Base-by-base conservation (phyloP, 2,888 invertebrate species). In the Coleophora deauratella region DNA sequence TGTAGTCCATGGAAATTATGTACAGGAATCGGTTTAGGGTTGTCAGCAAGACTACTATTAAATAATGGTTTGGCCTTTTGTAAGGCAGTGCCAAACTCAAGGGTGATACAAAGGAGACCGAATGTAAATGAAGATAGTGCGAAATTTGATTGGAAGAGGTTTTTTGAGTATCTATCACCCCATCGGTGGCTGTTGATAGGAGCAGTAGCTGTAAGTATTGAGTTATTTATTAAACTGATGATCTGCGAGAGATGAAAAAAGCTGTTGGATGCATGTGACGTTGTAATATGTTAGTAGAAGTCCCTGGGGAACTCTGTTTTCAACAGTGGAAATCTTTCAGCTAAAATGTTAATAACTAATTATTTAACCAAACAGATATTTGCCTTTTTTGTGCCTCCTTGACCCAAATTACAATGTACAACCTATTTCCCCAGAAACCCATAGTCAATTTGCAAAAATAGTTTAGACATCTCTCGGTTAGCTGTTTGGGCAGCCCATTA, bases 91-190 rank as follows among this genome's bases (percentile, higher is more conserved):
- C 66, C 75, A 7, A 70, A 72, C 34, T 81, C 87, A 2, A 87
- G 88, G 49, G 68, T 87, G 60, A 82, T 87, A 55, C 90, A 90
- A 75, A 88, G 89, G 60, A 80, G 87, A 40, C 68, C 73, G 1
- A 76, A 79, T 50, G 47, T 84, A 7, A 52, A 71, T 27, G 86
- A 87, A 37, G 88, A 88, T 40, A 85, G 87, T 51, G 68, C 86
- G 1, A 86, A 88, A 47, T 96, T 96, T 78, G 92, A 95, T 62
- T 96, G 95, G 95, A 81, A 71, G 13, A 89, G 88, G 46, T 90
- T 97, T 47, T 89, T 92, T 71, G 63, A 80, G 10, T 91, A 96
- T 64, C 72, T 97, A 2, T 85, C 87, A 61, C 94, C 94, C 15
- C 93, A 96, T 68, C 78, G 93, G 45, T 91, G 91, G 88, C 89